A percentile compares a stretch with the other conserved stretches of the same genome.
Conservation (phyloP, 2,888 invertebrate genomes). For the Melangyna quadrimaculata region DNA sequence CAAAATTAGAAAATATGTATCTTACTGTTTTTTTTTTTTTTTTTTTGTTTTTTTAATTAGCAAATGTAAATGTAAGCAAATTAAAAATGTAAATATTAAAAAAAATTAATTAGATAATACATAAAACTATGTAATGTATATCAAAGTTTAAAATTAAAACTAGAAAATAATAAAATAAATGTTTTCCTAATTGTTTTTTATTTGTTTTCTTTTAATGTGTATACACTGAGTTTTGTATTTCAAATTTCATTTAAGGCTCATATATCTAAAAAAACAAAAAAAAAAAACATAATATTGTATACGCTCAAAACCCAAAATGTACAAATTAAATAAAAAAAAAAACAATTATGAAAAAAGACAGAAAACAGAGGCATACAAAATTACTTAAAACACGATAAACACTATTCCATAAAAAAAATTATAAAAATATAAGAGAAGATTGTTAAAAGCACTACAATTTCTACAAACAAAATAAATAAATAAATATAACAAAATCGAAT, state of each 20-base stretch:
- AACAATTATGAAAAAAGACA: conserved; percentile 15
- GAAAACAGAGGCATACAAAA: conserved; percentile 39
- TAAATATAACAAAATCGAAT: conserved; percentile 24
- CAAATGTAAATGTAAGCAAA: conserved; percentile 56
- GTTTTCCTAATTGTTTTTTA: background rate
- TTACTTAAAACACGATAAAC: conserved; percentile 4
- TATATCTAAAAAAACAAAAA: conserved; percentile 29
- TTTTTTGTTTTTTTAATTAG: conserved; percentile 46
- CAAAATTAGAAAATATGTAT: conserved; percentile 44
- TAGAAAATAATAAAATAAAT: conserved; percentile 18
- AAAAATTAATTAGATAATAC: conserved; percentile 39
- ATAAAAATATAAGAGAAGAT: conserved; percentile 1
- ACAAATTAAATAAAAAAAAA: conserved; percentile 57
- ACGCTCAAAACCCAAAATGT: conserved; percentile 71
- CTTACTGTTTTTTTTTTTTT: conserved; percentile 24
- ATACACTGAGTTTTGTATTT: conserved; percentile 4
- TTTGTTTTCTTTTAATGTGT: background rate
- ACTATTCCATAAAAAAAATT: conserved; percentile 27
- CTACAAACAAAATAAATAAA: conserved; percentile 24
- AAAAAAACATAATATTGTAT: conserved; percentile 57
- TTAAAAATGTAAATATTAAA: conserved; percentile 24
- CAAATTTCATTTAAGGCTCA: background rate
- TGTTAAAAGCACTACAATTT: conserved; percentile 48
- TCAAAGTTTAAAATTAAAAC: conserved; percentile 16
- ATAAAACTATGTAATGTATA: conserved; percentile 17